Evolutionary conservation across 30 jellyfish, hydroid and myxozoan genomes (phyloP).

Genomic region (Euphysa ruthae): DNA sequence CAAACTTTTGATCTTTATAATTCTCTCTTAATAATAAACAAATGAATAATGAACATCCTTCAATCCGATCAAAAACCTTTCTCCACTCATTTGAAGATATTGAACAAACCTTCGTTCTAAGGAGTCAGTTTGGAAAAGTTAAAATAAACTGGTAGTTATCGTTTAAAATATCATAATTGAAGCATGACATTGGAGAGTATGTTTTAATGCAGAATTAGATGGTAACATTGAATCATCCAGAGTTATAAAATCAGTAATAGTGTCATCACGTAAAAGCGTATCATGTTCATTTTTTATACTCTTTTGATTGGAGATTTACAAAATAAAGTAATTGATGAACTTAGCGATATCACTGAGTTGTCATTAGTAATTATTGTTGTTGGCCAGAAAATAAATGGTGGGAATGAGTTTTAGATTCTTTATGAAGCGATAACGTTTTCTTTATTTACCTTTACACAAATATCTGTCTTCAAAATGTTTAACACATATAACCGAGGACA

Average conservation of each 20-base stretch:
- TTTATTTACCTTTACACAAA: too few species aligned
- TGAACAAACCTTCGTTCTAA: conserved; percentile 5
- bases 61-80: conserved; percentile 6
- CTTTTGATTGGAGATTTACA: not conserved
- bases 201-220: not conserved
- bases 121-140: conserved; percentile 19
- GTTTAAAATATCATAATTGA: not conserved
- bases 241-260: not conserved
- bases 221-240: not conserved
- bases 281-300: not conserved
- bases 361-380: too few species aligned
- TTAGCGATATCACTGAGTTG: too few species aligned
- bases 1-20: not conserved
- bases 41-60: not conserved
- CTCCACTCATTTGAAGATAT: conserved; percentile 13
- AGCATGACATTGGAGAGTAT: not conserved
- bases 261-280: not conserved
- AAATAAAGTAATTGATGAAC: too few species aligned
- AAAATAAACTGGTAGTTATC: conserved; percentile 3
- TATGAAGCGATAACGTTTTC: too few species aligned
- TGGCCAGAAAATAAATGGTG: too few species aligned
- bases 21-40: too few species aligned
- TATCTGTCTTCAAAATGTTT: not conserved
- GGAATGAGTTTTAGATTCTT: too few species aligned
- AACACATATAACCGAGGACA: not conserved